Percentiles rank a stretch among this genome's conserved stretches.
These are phyloP conservation scores for Ephialtes manifestator DNA, from an alignment of 2,888 invertebrate species.

Conservation along the genomic window DNA sequence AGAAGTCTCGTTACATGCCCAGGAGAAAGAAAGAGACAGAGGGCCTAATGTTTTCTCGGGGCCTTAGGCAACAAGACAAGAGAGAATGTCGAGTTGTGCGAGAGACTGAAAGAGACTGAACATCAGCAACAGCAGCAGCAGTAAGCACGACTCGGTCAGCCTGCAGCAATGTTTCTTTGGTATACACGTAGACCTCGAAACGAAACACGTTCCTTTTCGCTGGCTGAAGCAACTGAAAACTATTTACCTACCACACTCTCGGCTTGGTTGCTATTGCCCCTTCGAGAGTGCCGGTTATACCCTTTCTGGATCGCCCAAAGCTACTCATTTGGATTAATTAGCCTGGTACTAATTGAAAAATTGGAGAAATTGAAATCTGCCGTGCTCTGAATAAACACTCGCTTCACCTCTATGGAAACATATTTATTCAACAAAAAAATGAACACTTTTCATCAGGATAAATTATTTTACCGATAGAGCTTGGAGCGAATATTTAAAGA, in stretches of 20 bases:
- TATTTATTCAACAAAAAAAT: neutral
- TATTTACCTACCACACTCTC: slow-evolving; percentile 31
- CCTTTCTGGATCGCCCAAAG: slow-evolving; percentile 43
- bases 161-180: slow-evolving; percentile 10
- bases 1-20: slow-evolving; percentile 42
- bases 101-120: slow-evolving; percentile 30
- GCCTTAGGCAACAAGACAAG: slow-evolving; percentile 65
- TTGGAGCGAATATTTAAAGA: neutral
- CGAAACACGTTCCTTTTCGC: slow-evolving; percentile 51
- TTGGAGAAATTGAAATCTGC: slow-evolving; percentile 44
- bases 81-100: slow-evolving; percentile 59
- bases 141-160: slow-evolving; percentile 26
- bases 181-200: slow-evolving; percentile 45
- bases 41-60: slow-evolving; percentile 61
- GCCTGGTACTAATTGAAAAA: slow-evolving; percentile 50
- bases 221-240: slow-evolving; percentile 39
- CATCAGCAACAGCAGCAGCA: slow-evolving; percentile 4
- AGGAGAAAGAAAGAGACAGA: slow-evolving; percentile 27
- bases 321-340: slow-evolving; percentile 57
- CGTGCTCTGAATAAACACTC: neutral
- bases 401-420: neutral
- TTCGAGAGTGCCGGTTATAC: neutral
- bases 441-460: neutral
- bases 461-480: neutral
- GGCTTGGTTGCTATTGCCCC: slow-evolving; percentile 10